Base-by-base conservation (phyloP, 1,140 invertebrate genomes). In the Microplitis mediator region DNA sequence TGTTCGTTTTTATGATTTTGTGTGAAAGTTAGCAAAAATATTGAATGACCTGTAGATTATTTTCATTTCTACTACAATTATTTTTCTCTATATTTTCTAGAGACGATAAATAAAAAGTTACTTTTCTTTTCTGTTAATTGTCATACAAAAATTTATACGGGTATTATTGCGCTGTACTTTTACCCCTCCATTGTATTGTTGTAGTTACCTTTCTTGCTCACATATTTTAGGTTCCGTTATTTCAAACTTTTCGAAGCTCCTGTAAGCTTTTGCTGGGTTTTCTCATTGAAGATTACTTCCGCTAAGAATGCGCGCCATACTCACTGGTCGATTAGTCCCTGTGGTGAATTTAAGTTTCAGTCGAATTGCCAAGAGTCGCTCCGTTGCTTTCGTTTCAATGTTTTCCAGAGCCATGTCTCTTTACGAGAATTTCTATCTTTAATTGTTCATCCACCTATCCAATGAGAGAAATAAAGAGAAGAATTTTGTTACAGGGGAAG, bases 291-390 rank as follows among this genome's bases (percentile, higher is more conserved):
- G 61, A 83, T 83, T 84, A 83, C 78, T 84, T 83, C 73, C 75
- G 65, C 74, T 70, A 78, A 75, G 75, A 77, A 78, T 78, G 74
- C 75, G 69, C 4, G 39, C 36, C 50, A 64, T 45, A 34, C 72
- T 75, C 81, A 79, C 82, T 81, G 77, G 77, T 83, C 82, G 83
- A 85, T 84, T 84, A 85, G 82, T 82, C 77, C 72, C 78, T 68
- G 64, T 76, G 81, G 79, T 79, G 75, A 82, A 83, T 82, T 84
- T 76, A 76, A 80, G 78, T 76, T 76, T 74, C 67, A 74, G 76
- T 74, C 75, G 77, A 77, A 80, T 79, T 71, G 71, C 68, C 31
- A 64, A 69, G 39, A 72, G 69, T 73, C 54, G 34, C 67, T 39
- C 35, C 35, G 70, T 64, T 64, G 65, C 35, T 56, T 13, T 60